Percentiles rank a stretch among this genome's conserved stretches.
Evolutionary conservation across 1,140 invertebrate genomes (phyloP).

Genomic region (Trachelipus rathkii): DNA sequence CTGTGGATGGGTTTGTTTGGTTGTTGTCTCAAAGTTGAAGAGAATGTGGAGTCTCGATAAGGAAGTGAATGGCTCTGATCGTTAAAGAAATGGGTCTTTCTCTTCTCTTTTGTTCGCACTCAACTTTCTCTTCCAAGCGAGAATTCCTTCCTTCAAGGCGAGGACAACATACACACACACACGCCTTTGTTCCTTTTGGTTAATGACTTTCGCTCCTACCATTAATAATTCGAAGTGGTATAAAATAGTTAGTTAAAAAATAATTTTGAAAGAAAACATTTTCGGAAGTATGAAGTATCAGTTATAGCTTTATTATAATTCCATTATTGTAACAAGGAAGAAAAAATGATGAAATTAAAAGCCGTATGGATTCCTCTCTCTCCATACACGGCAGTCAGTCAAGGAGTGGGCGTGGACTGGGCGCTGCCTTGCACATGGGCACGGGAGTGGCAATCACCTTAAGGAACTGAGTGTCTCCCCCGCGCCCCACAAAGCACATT

Average conservation of each 20-base stretch:
- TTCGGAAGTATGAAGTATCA: constrained; percentile 46
- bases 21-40: no score
- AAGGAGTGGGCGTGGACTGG: constrained; percentile 6
- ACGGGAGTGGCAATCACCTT: neutral
- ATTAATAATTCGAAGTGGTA: constrained; percentile 30
- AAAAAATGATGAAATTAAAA: constrained; percentile 17
- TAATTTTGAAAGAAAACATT: constrained; percentile 42
- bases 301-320: constrained; percentile 47
- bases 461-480: constrained; percentile 20
- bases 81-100: no score
- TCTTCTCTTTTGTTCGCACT: no score
- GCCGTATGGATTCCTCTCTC: constrained; percentile 45
- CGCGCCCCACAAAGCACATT: constrained; percentile 35
- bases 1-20: no score
- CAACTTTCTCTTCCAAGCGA: no score
- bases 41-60: no score
- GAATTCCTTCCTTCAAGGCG: constrained; percentile 29
- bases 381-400: constrained; percentile 38
- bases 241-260: constrained; percentile 37
- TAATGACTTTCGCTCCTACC: constrained; percentile 43
- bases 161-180: constrained; percentile 40
- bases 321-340: constrained; percentile 38
- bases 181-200: constrained; percentile 45
- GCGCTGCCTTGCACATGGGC: constrained; percentile 9
- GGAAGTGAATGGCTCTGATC: no score